A percentile compares a stretch with the other conserved stretches of the same genome.
Evolutionary conservation across 2,888 invertebrate genomes (phyloP).

Genomic region (Cryptosula pallasiana): DNA sequence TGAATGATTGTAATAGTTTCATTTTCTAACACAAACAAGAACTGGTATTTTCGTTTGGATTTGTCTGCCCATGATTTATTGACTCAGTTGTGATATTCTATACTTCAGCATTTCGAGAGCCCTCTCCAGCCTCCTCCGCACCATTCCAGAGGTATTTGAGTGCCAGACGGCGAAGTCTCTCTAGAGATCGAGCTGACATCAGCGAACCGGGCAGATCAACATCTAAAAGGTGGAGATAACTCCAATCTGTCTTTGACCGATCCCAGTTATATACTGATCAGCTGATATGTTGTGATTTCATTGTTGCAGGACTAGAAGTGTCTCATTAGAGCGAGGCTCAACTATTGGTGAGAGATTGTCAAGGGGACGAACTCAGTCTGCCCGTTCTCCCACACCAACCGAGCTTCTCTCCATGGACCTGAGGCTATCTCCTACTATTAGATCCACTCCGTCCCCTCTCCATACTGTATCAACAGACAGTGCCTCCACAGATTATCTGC

Average conservation of each 20-base stretch:
- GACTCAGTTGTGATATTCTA: too few relatives aligned
- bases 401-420: too few relatives aligned
- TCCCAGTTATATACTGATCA: too few relatives aligned
- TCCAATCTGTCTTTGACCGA: neutral
- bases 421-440: too few relatives aligned
- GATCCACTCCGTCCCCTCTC: neutral
- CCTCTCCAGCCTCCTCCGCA: too few relatives aligned
- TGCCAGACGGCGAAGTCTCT: neutral
- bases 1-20: too few relatives aligned
- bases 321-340: neutral
- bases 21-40: too few relatives aligned
- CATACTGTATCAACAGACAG: neutral
- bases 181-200: neutral
- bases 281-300: neutral
- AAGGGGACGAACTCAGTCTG: neutral
- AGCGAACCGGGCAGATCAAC: neutral
- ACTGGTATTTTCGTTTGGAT: too few relatives aligned
- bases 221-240: neutral
- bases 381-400: neutral
- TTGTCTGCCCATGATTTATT: too few relatives aligned
- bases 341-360: neutral
- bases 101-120: too few relatives aligned
- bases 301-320: constrained; percentile 9
- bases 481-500: neutral
- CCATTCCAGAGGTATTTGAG: constrained; percentile 1